A percentile compares a stretch with the other conserved stretches of the same genome.
Conservation (phyloP, 2,797 vertebrate species). For the Myotis pilosus region DNA sequence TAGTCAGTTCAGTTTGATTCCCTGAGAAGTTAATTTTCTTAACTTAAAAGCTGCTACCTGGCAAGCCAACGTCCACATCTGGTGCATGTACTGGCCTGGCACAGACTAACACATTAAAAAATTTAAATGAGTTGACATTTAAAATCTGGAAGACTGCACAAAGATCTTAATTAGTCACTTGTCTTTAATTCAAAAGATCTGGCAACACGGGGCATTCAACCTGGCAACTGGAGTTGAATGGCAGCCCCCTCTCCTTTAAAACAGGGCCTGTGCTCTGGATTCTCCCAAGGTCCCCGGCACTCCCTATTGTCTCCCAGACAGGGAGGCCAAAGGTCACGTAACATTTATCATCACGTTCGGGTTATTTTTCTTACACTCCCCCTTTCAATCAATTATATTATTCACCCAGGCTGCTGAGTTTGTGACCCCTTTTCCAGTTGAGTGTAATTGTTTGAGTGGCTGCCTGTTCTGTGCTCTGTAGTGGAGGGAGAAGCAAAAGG, state of each 20-base stretch:
- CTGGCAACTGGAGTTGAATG: neutral
- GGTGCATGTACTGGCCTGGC: neutral
- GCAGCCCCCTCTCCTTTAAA: neutral
- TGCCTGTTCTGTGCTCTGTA: neutral
- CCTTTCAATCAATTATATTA: neutral
- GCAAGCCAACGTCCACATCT: neutral
- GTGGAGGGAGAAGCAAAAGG: neutral
- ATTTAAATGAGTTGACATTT: neutral
- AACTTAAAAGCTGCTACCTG: conserved; percentile 32
- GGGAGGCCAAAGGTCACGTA: neutral
- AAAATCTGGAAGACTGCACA: neutral
- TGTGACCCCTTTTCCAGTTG: neutral
- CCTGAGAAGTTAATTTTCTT: conserved; percentile 25
- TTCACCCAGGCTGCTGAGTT: neutral
- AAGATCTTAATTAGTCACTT: conserved; percentile 19
- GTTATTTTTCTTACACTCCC: neutral
- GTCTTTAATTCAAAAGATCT: conserved; percentile 32
- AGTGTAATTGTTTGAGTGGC: neutral
- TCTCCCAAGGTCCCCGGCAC: neutral
- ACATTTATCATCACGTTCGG: neutral
- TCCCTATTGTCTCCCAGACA: neutral
- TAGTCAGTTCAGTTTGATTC: neutral
- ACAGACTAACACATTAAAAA: neutral
- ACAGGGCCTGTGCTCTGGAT: neutral
- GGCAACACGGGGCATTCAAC: neutral